Evolutionary conservation across 2,888 invertebrate species (phyloP).

Genomic region (Limnephilus lunatus): DNA sequence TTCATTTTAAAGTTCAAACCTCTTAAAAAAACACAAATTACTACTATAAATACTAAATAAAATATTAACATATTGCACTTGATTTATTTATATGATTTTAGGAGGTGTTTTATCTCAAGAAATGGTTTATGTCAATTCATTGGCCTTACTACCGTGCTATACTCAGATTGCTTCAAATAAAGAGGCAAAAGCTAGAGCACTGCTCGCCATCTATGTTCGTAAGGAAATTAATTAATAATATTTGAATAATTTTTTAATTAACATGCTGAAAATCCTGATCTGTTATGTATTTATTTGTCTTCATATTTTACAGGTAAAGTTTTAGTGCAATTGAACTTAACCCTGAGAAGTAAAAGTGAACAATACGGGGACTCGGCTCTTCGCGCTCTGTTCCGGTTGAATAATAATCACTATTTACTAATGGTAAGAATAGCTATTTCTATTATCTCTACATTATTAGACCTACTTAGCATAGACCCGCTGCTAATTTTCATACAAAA

Average conservation of each 20-base stretch:
- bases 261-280: not conserved
- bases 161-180: constrained; percentile 72
- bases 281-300: constrained; percentile 52
- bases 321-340: constrained; percentile 92
- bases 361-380: constrained; percentile 92
- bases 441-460: not conserved
- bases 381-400: constrained; percentile 92
- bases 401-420: constrained; percentile 96
- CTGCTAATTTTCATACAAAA: not conserved
- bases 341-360: constrained; percentile 93
- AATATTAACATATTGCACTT: not conserved
- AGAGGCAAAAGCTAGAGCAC: constrained; percentile 79
- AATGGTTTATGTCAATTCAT: constrained; percentile 76
- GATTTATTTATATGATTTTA: constrained; percentile 44
- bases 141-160: constrained; percentile 72
- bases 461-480: not conserved
- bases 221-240: constrained; percentile 69
- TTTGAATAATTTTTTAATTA: not conserved
- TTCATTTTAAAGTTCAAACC: too few relatives aligned
- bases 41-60: not conserved
- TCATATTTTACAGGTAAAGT: constrained; percentile 84
- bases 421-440: constrained; percentile 73
- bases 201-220: constrained; percentile 91
- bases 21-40: too few relatives aligned
- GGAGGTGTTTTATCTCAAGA: constrained; percentile 81